These are phyloP conservation scores for Poeciliopsis presidionis DNA, from an alignment of 2,797 vertebrate genomes.

Conservation along the genomic window DNA sequence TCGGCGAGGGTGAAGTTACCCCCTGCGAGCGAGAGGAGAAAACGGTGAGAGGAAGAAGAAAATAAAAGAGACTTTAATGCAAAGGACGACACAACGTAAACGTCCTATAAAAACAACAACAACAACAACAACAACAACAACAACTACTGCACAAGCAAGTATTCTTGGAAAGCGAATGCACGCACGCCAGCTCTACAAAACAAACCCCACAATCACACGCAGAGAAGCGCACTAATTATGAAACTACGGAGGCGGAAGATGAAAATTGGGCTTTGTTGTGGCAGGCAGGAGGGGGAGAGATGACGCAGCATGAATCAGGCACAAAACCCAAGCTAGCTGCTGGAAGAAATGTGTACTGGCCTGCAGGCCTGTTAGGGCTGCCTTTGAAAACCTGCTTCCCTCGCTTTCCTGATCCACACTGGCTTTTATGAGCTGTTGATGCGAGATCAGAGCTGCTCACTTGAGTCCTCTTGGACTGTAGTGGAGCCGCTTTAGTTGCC, in stretches of 20 bases:
- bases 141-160: conserved; percentile 40
- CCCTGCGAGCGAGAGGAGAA: conserved; percentile 56
- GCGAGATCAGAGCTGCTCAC: conserved; percentile 72
- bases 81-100: conserved; percentile 17
- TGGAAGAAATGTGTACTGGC: conserved; percentile 66
- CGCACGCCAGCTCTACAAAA: conserved; percentile 42
- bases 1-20: conserved; percentile 93
- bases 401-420: conserved; percentile 60
- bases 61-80: background rate
- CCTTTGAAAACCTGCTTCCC: conserved; percentile 54
- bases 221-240: conserved; percentile 72
- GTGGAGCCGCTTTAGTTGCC: conserved; percentile 61
- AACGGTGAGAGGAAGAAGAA: conserved; percentile 33
- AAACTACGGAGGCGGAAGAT: conserved; percentile 70
- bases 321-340: conserved; percentile 66
- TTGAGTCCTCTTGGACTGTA: conserved; percentile 64
- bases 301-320: conserved; percentile 76
- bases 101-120: background rate
- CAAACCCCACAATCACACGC: conserved; percentile 69
- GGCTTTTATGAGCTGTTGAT: conserved; percentile 71
- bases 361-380: conserved; percentile 65
- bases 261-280: conserved; percentile 74
- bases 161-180: conserved; percentile 35
- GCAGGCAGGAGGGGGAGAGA: conserved; percentile 60
- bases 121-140: too few relatives aligned